Evolutionary conservation across 1,140 invertebrate species (phyloP), one percentile per base, ranked within the genome.

Genomic region (Anagrus nilaparvatae): DNA sequence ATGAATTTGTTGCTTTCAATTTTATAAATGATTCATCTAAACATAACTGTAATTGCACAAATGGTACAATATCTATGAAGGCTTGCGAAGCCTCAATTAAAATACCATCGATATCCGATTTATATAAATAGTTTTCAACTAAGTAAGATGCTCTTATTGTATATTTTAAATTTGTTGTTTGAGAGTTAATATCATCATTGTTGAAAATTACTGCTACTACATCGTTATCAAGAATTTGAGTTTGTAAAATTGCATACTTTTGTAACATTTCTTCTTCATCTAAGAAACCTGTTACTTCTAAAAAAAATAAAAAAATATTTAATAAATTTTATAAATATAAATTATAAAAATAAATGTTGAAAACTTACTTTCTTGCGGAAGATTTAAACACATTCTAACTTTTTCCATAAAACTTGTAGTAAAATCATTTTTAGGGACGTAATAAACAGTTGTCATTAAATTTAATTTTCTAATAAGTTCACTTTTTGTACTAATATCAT

Each of bases 21-120:
- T 60, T 49, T 29, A 69, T 61, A 14, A 62, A 56, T 16, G 47
- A 29, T 51, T 56, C 47, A 37, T 64, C 60, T 6, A 65, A 25
- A 39, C 65, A 69, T 21, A 60, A 50, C 47, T 67, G 65, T 14
- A 63, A 27, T 47, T 53, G 60, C 9, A 57, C 21, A 45, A 65
- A 53, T 18, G 58, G 56, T 17, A 44, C 40, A 3, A 39, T 10
- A 6, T 37, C 17, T 28, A 45, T 38, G 10, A 51, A 53, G 7
- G 47, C 36, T 16, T 42, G 13, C 3, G 39, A 21, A 3, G 40
- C n/a, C 10, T 8, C 3, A n/a, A 44, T 19, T n/a, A 29, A 0
- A 16, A 7, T 24, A 1, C 13, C 9, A 35, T 33, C 5, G 5
- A 9, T 30, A 27, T 52, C 28, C 5, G 38, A 45, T 40, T 56